Conservation (phyloP, 2,888 invertebrate genomes). For the Phalera bucephala region DNA sequence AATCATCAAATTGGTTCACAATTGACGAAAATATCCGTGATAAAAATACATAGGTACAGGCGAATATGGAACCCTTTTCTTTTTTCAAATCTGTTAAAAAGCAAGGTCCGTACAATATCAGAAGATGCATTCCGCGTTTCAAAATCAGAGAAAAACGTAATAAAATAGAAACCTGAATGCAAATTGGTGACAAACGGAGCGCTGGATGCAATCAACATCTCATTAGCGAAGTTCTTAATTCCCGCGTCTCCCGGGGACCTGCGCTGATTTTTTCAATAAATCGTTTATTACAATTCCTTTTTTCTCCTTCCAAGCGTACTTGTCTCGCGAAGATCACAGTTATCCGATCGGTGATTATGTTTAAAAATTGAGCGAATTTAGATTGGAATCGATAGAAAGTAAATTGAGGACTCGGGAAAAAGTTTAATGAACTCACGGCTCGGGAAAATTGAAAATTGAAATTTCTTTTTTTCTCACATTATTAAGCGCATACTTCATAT, state of each 20-base stretch:
- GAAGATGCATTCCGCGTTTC: conserved; percentile 65
- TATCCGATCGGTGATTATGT: conserved; percentile 62
- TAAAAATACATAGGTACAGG: too few species aligned
- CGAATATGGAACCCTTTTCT: too few species aligned
- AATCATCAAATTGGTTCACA: too few species aligned
- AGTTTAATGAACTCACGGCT: conserved; percentile 61
- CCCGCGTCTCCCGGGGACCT: conserved; percentile 54
- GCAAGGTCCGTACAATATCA: conserved; percentile 45
- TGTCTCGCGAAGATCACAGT: conserved; percentile 57
- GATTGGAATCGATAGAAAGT: conserved; percentile 54
- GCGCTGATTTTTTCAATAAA: conserved; percentile 70
- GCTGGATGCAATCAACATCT: conserved; percentile 78
- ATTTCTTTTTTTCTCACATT: conserved; percentile 34
- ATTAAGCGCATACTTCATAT: conserved; percentile 1
- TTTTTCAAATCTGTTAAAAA: too few species aligned
- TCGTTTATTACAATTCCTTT: conserved; percentile 67
- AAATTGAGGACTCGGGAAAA: conserved; percentile 52
- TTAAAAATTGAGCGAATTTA: conserved; percentile 61
- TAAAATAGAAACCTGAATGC: conserved; percentile 52
- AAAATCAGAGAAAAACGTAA: conserved; percentile 45
- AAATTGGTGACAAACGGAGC: conserved; percentile 65
- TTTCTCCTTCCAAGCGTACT: conserved; percentile 36
- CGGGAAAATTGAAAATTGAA: conserved; percentile 34
- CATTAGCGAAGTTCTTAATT: conserved; percentile 76
- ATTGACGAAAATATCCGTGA: too few species aligned